Evolutionary conservation across 2,797 vertebrate species (phyloP).

Genomic region (Diglossa cyanea): DNA sequence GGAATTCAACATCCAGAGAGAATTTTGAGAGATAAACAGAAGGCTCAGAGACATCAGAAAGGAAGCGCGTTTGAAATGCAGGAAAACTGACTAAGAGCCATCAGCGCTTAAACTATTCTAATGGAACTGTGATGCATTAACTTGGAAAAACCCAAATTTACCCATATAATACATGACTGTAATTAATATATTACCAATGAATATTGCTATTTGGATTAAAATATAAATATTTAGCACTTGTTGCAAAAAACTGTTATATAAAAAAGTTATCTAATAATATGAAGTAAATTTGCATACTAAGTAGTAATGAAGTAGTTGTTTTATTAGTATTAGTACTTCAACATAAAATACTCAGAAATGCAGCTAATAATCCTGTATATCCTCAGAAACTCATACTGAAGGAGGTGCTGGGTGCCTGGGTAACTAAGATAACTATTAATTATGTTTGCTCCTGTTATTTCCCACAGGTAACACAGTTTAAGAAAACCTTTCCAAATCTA

Average conservation of each 20-base stretch:
- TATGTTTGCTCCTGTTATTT: background rate
- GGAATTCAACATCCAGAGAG: background rate
- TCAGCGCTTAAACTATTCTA: background rate
- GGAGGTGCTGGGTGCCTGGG: background rate
- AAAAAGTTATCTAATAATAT: background rate
- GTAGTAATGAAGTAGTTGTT: background rate
- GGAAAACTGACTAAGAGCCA: background rate
- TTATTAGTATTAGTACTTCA: background rate
- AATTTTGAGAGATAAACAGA: background rate
- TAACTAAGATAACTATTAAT: background rate
- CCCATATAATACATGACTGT: background rate
- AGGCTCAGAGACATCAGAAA: background rate
- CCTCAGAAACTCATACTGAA: background rate
- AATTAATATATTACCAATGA: background rate
- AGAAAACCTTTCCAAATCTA: background rate
- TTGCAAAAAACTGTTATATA: background rate
- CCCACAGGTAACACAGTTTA: background rate
- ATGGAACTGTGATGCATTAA: background rate
- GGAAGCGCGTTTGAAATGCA: background rate
- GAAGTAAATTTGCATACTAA: background rate
- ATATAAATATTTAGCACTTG: background rate
- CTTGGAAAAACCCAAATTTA: background rate
- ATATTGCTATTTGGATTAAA: background rate
- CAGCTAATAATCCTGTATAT: background rate
- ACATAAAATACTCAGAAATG: background rate